These are phyloP conservation scores for Hassar affinis DNA, from an alignment of 2,113 vertebrate species.

Conservation along the genomic window DNA sequence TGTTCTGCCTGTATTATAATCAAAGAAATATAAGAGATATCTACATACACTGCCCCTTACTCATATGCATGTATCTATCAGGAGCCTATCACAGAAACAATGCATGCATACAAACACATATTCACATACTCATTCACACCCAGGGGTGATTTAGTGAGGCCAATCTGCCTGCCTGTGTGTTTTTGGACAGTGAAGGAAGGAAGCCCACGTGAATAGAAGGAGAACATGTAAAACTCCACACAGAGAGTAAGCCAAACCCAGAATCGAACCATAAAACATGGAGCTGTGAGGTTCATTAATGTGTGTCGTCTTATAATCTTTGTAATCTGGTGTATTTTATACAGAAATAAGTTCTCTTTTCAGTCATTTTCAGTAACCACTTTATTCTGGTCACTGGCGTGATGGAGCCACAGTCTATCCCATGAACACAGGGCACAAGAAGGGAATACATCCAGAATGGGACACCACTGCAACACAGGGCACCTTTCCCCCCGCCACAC, in stretches of 20 bases:
- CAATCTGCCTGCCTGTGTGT: not conserved
- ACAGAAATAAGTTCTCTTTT: too few relatives aligned
- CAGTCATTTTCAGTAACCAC: not conserved
- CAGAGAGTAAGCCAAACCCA: not conserved
- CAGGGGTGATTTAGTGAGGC: not conserved
- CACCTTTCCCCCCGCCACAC: not conserved
- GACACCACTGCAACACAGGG: not conserved
- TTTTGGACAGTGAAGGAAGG: constrained; percentile 3
- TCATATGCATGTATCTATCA: not conserved
- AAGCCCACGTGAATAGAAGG: not conserved
- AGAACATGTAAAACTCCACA: not conserved
- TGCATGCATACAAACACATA: not conserved
- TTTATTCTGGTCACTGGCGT: not conserved
- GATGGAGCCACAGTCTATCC: not conserved
- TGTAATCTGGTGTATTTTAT: not conserved
- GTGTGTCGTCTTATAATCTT: not conserved
- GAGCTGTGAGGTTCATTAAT: not conserved
- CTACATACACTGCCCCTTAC: too few relatives aligned
- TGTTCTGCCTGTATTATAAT: not conserved
- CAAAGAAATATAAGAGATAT: not conserved
- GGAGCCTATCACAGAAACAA: not conserved
- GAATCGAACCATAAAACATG: not conserved
- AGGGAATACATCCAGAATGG: not conserved
- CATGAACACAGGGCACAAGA: not conserved
- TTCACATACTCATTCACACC: constrained; percentile 5